Percentiles rank a stretch among this genome's conserved stretches.
These are phyloP conservation scores for Chauna torquata DNA, from an alignment of 2,113 vertebrate species.

Conservation along the genomic window DNA sequence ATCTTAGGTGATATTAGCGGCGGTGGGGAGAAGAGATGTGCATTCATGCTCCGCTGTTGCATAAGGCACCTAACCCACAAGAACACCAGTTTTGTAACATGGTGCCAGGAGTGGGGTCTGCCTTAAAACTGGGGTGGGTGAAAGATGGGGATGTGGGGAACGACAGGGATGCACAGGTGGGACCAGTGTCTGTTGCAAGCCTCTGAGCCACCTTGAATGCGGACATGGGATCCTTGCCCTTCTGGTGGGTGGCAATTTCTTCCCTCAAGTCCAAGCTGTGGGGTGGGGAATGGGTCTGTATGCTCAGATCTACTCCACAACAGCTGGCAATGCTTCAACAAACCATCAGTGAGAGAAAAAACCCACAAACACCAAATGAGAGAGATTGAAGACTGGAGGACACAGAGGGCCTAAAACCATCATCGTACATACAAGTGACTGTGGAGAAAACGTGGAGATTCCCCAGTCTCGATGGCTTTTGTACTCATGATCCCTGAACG, in stretches of 20 bases:
- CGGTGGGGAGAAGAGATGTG: neutral
- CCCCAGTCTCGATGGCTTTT: neutral
- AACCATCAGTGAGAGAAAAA: neutral
- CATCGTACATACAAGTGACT: rapidly evolving
- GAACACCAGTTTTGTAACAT: neutral
- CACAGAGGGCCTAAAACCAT: neutral
- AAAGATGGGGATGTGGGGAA: neutral
- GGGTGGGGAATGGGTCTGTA: neutral
- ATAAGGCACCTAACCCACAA: neutral
- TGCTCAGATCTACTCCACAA: neutral
- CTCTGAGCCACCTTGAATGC: neutral
- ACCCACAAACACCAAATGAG: neutral
- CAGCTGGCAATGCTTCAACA: neutral
- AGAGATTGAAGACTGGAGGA: neutral
- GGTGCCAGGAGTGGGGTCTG: neutral
- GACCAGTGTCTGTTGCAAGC: neutral
- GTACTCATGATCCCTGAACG: neutral
- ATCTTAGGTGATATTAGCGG: rapidly evolving
- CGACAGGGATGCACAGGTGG: neutral
- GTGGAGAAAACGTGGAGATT: too few relatives aligned
- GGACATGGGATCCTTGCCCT: neutral
- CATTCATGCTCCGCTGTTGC: neutral
- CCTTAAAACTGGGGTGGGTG: neutral
- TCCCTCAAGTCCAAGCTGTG: neutral
- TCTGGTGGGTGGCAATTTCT: neutral